Conservation (phyloP, 2,888 invertebrate species). For the Caenorhabditis parvicauda region DNA sequence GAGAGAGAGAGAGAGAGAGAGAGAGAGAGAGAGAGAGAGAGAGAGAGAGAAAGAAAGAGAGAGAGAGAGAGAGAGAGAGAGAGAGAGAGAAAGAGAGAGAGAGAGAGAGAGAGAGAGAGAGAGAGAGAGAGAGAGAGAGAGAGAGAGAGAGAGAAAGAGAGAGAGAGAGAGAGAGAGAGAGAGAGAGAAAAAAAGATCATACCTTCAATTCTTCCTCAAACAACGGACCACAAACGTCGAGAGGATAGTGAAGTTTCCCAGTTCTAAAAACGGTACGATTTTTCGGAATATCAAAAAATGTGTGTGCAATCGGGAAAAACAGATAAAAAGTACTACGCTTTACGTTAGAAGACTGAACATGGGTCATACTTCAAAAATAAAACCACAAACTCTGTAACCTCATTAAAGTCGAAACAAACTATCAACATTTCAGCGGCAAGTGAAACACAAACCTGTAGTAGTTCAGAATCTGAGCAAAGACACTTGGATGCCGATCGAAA, state of each 20-base stretch:
- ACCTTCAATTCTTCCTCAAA: slow-evolving; percentile 98
- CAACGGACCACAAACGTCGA: slow-evolving; percentile 96
- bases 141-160: background rate
- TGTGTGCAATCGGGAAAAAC: background rate
- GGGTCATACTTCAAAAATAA: too few species aligned
- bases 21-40: background rate
- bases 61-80: background rate
- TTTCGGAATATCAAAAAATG: background rate
- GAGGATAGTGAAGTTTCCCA: slow-evolving; percentile 97
- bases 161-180: background rate
- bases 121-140: background rate
- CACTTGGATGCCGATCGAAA: slow-evolving; percentile 83
- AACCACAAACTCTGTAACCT: too few species aligned
- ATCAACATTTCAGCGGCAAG: background rate
- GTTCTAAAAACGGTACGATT: slow-evolving; percentile 32
- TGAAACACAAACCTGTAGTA: slow-evolving; percentile 73
- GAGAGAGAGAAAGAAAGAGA: background rate
- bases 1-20: slow-evolving; percentile 3
- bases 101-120: background rate
- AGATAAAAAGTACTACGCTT: background rate
- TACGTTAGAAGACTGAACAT: too few species aligned
- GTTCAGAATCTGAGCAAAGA: slow-evolving; percentile 85
- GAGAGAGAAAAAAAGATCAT: slow-evolving; percentile 1
- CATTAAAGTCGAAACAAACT: too few species aligned
- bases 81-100: background rate